Base-by-base conservation (phyloP, 2,888 invertebrate genomes). In the Cyaniris semiargus region DNA sequence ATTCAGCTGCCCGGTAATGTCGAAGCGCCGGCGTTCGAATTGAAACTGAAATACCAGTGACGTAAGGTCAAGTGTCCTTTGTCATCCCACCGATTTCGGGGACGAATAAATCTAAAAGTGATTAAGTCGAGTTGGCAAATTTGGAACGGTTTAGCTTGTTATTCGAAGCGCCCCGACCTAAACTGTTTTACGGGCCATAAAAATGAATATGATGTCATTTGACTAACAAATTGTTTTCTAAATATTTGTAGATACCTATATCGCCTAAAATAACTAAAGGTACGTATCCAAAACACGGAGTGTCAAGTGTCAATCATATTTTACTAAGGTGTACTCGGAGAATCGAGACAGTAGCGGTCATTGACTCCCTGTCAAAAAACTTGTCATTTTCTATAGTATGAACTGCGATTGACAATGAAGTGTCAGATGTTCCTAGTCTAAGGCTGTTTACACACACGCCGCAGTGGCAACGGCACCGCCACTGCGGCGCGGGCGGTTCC, bases 101-200 rank as follows among this genome's bases (percentile, higher is more conserved):
- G 74, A 48, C 77, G 44, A 58, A 77, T 77, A 77, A 77, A 77
- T 77, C 58, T 77, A 77, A 77, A 76, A 76, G 76, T 70, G 34
- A 76, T 76, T 70, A 77, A 71, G 44, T 27, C 44, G 56, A 72
- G 58, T 77, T 60, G 53, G 58, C 72, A 77, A 72, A 77, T 77
- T 72, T 23, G 72, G 72, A 72, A 74, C 58, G 27, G 23, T 77
- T 74, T 60, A 72, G n/a, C 56, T 66, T 53, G 72, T 38, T 44
- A 72, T 60, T 56, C 58, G 53, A 38, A 18, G 34, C 71, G 58
- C 71, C 56, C 76, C 34, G 21, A 70, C 71, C 71, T 15, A 44
- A 71, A 38, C 34, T 10, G 38, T 48, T 71, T 74, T 74, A 53
- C 48, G 27, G 53, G 74, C 74, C 23, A 48, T 74, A 74, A 23